Conservation (phyloP, 1,140 invertebrate species). For the Leptopilina boulardi region DNA sequence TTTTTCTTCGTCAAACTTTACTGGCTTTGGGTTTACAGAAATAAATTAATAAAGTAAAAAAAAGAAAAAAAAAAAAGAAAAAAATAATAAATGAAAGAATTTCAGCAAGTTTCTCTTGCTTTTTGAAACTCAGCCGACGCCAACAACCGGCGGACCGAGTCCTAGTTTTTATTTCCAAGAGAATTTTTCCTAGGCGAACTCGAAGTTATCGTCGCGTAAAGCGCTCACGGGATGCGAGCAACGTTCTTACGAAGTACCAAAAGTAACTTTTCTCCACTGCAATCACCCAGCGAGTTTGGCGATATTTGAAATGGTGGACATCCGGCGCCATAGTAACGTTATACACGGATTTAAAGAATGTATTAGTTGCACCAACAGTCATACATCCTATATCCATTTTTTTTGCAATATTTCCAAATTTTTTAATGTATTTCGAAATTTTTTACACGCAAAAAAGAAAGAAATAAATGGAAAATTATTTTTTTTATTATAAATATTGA, state of each 20-base stretch:
- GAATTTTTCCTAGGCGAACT: slow-evolving; percentile 33
- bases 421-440: too few species aligned
- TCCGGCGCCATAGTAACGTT: slow-evolving; percentile 15
- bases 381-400: background rate
- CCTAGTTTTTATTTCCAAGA: slow-evolving; percentile 15
- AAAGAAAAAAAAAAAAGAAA: background rate
- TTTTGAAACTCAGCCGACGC: slow-evolving; percentile 8
- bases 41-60: slow-evolving; percentile 24
- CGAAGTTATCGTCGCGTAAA: slow-evolving; percentile 31
- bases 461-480: too few species aligned
- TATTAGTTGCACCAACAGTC: slow-evolving; percentile 24
- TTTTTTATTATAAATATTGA: too few species aligned
- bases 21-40: background rate
- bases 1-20: background rate
- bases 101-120: background rate
- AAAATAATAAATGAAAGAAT: too few species aligned
- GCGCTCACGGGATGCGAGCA: slow-evolving; percentile 18
- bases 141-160: slow-evolving; percentile 28
- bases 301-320: slow-evolving; percentile 32
- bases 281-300: slow-evolving; percentile 31
- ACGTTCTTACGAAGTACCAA: slow-evolving; percentile 25
- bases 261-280: slow-evolving; percentile 26
- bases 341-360: slow-evolving; percentile 13
- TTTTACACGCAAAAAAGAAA: too few species aligned
- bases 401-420: background rate